Conservation (phyloP, 1,140 invertebrate species). For the Drosophila subpulchrella region DNA sequence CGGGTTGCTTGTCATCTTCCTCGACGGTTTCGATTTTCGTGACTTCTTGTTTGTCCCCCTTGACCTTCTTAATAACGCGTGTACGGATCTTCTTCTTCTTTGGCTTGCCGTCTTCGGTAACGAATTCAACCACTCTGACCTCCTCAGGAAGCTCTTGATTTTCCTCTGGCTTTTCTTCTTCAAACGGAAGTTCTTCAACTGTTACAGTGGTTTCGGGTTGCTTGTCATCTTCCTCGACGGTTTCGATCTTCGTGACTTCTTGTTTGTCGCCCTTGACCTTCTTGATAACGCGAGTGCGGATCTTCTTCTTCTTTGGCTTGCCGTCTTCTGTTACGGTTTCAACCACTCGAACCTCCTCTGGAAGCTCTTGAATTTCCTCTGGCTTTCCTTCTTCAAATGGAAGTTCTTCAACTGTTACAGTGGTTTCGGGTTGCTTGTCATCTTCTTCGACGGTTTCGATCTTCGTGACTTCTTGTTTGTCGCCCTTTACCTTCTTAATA, state of each 20-base stretch:
- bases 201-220: conserved; percentile 2
- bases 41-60: conserved; percentile 8
- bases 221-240: conserved; percentile 2
- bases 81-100: conserved; percentile 8
- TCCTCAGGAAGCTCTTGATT: background rate
- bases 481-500: conserved; percentile 4
- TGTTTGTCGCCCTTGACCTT: conserved; percentile 8
- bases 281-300: conserved; percentile 1
- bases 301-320: conserved; percentile 5
- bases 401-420: conserved; percentile 1
- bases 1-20: background rate
- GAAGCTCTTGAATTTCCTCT: background rate
- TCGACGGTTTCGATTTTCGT: conserved; percentile 3
- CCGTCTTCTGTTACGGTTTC: background rate
- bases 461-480: conserved; percentile 8
- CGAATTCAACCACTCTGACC: background rate
- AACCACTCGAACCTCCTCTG: conserved; percentile 1
- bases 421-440: conserved; percentile 1
- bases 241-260: conserved; percentile 7
- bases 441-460: conserved; percentile 3
- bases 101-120: conserved; percentile 4
- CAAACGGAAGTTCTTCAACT: background rate
- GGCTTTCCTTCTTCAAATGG: background rate
- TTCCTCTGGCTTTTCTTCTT: background rate
- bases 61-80: conserved; percentile 3